Evolutionary conservation across 1,140 invertebrate species (phyloP).

Genomic region (Drosophila kepulauana): DNA sequence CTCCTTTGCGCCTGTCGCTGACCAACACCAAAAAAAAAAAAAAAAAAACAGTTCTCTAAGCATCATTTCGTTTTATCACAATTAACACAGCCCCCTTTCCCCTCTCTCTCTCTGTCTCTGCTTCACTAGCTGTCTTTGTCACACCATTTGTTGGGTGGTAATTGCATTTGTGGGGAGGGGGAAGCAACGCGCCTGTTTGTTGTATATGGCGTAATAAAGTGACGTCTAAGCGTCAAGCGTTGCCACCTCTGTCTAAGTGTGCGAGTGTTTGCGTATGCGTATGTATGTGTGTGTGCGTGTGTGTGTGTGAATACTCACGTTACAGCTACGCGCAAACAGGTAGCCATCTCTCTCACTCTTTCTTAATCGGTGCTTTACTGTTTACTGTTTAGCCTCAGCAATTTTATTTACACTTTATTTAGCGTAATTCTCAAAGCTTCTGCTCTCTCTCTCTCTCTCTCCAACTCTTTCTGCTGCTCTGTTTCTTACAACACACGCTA

Average conservation of each 20-base stretch:
- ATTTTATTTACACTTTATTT: conserved; percentile 49
- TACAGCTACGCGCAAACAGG: conserved; percentile 32
- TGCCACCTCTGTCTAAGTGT: conserved; percentile 14
- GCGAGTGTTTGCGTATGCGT: not conserved
- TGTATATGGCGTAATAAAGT: conserved; percentile 43
- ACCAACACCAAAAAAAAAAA: not conserved
- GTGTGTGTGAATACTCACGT: conserved; percentile 32
- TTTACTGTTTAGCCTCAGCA: conserved; percentile 9
- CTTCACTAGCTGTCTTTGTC: not conserved
- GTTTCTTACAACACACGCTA: conserved; percentile 2
- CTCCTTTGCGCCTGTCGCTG: not conserved
- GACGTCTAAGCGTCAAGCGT: conserved; percentile 30
- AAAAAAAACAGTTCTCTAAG: conserved; percentile 40
- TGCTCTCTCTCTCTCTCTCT: not conserved
- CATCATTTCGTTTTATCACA: conserved; percentile 79
- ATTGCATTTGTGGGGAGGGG: not conserved
- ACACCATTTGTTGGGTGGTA: not conserved
- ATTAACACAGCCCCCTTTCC: conserved; percentile 54
- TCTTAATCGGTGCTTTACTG: conserved; percentile 7
- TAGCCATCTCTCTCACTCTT: not conserved
- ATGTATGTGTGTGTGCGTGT: conserved; percentile 2
- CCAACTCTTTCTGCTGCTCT: not conserved
- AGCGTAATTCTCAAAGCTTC: conserved; percentile 14
- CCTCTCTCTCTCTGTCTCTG: not conserved
- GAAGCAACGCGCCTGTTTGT: not conserved